Evolutionary conservation across 1,140 invertebrate species (phyloP).

Genomic region (Trissolcus basalis): DNA sequence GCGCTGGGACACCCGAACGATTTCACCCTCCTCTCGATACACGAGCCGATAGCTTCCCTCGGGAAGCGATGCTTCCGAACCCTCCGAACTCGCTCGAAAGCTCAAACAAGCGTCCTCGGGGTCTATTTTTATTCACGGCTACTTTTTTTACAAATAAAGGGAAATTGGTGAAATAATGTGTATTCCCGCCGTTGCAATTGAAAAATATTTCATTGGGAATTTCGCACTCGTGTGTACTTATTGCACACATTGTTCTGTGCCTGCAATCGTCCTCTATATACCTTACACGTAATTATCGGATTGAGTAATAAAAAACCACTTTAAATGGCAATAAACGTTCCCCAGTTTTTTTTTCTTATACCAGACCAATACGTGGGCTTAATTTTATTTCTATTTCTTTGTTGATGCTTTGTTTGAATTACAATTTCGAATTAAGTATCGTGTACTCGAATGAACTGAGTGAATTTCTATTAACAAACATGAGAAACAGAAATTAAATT

Average conservation of each 20-base stretch:
- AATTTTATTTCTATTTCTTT: no score
- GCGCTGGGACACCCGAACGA: constrained; percentile 64
- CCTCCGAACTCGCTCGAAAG: constrained; percentile 63
- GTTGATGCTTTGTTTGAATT: no score
- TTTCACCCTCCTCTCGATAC: constrained; percentile 76
- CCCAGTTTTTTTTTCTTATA: constrained; percentile 6
- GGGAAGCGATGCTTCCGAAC: constrained; percentile 72
- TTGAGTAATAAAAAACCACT: constrained; percentile 30
- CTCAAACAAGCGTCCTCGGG: constrained; percentile 61
- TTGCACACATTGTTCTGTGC: constrained; percentile 38
- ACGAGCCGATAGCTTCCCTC: constrained; percentile 76
- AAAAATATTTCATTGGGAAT: constrained; percentile 52
- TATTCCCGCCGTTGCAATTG: constrained; percentile 50
- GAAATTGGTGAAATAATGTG: constrained; percentile 71
- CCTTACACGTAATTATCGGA: constrained; percentile 44
- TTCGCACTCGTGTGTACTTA: constrained; percentile 43
- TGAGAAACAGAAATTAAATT: no score
- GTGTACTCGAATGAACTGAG: no score
- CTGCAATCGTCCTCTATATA: constrained; percentile 11
- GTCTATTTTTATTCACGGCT: constrained; percentile 60
- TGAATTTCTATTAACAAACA: no score
- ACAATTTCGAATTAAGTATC: no score
- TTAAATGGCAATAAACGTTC: constrained; percentile 6
- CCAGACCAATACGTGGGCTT: neutral
- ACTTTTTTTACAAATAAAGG: constrained; percentile 57